phyloP scores from a whole-genome alignment of 2,113 vertebrate species.

The Pachyramphus minor region DNA sequence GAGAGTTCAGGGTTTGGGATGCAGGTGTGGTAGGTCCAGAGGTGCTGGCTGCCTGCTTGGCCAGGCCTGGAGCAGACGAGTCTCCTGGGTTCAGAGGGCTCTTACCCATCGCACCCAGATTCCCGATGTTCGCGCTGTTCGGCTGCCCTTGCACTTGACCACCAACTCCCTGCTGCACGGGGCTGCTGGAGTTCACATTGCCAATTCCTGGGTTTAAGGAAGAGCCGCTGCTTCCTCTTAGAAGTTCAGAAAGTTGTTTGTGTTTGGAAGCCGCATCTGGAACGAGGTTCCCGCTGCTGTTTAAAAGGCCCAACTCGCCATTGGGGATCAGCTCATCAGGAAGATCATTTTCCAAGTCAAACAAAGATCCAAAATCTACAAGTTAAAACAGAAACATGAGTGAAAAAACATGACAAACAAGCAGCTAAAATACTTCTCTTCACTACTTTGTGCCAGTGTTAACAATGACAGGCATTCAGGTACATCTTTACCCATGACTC shows the following conservation, averaged over 20 bases:
- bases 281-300: slow-evolving; percentile 82
- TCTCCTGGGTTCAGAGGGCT: slow-evolving; percentile 84
- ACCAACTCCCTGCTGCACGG: slow-evolving; percentile 82
- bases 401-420: slow-evolving; percentile 34
- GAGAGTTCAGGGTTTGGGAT: slow-evolving; percentile 83
- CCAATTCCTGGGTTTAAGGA: slow-evolving; percentile 78
- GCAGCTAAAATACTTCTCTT: not conserved
- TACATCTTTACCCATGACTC: not conserved
- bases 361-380: slow-evolving; percentile 92
- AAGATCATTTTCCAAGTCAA: slow-evolving; percentile 97
- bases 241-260: slow-evolving; percentile 94
- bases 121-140: slow-evolving; percentile 68
- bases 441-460: not conserved
- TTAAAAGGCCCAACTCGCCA: slow-evolving; percentile 87
- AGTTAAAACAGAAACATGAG: slow-evolving; percentile 65
- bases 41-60: slow-evolving; percentile 75
- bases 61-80: slow-evolving; percentile 69
- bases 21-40: slow-evolving; percentile 75
- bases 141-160: slow-evolving; percentile 79
- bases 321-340: slow-evolving; percentile 97
- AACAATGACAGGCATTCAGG: not conserved
- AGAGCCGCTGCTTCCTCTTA: slow-evolving; percentile 86
- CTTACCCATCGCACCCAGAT: slow-evolving; percentile 83
- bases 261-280: slow-evolving; percentile 95
- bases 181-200: slow-evolving; percentile 82